These are phyloP conservation scores for Pteromalus puparum DNA, from an alignment of 1,140 invertebrate genomes.

Conservation along the genomic window DNA sequence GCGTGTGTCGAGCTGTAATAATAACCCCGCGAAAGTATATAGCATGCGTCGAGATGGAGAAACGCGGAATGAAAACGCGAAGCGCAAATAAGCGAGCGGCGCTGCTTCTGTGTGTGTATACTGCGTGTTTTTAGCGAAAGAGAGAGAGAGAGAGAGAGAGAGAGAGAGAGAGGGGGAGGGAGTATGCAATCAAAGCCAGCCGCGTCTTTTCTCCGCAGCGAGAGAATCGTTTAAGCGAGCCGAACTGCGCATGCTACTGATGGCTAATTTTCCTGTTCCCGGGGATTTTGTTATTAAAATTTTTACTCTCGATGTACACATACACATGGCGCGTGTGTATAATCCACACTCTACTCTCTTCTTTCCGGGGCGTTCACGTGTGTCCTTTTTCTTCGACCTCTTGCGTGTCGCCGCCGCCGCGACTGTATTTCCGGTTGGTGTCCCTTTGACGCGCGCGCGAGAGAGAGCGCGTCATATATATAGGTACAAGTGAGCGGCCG, in stretches of 20 bases:
- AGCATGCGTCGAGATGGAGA: constrained; percentile 1
- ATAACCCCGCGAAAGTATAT: constrained; percentile 41
- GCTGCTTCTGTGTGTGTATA: background rate
- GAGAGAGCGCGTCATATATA: background rate
- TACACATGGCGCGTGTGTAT: background rate
- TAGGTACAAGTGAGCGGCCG: background rate
- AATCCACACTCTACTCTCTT: background rate
- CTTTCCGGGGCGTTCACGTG: constrained; percentile 4
- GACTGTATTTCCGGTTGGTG: constrained; percentile 40
- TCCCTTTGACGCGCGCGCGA: constrained; percentile 17
- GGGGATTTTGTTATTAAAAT: constrained; percentile 68
- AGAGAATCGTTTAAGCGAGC: constrained; percentile 52
- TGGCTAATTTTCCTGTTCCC: constrained; percentile 64
- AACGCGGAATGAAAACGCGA: constrained; percentile 22
- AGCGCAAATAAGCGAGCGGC: background rate
- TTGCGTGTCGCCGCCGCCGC: background rate
- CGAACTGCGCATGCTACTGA: constrained; percentile 62
- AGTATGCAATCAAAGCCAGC: constrained; percentile 22
- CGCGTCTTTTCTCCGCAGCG: constrained; percentile 25
- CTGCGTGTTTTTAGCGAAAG: background rate
- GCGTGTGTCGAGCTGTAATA: constrained; percentile 44
- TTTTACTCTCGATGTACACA: constrained; percentile 35
- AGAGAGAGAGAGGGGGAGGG: background rate
- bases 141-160: background rate
- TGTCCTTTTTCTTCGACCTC: constrained; percentile 10